Conservation (phyloP, 2,888 invertebrate genomes). For the Alsophila aescularia region DNA sequence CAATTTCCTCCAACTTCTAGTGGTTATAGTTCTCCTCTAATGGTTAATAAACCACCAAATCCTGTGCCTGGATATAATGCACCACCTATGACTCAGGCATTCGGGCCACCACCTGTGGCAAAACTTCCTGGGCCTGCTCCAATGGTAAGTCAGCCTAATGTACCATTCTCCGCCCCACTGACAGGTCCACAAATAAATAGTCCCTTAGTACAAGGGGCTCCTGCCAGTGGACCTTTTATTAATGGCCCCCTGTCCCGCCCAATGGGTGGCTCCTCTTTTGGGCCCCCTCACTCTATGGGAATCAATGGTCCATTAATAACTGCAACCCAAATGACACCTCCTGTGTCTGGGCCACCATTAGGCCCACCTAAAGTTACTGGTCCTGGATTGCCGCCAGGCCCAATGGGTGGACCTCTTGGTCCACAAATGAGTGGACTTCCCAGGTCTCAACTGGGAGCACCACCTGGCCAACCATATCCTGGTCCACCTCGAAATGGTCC, state of each 20-base stretch:
- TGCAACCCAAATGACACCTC: constrained; percentile 31
- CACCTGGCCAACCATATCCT: constrained; percentile 42
- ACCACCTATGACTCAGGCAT: constrained; percentile 23
- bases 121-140: constrained; percentile 29
- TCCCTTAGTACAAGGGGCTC: constrained; percentile 56
- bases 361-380: constrained; percentile 35
- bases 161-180: constrained; percentile 52
- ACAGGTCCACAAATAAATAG: constrained; percentile 58
- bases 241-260: constrained; percentile 32
- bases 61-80: constrained; percentile 22
- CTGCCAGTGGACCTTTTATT: constrained; percentile 38
- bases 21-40: constrained; percentile 44
- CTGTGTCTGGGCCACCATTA: constrained; percentile 34
- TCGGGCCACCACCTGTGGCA: constrained; percentile 34
- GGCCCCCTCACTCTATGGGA: constrained; percentile 41
- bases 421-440: constrained; percentile 34
- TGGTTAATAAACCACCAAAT: constrained; percentile 17
- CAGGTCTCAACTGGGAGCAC: constrained; percentile 32
- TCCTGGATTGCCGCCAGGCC: constrained; percentile 25
- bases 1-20: constrained; percentile 49
- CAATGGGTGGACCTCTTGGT: constrained; percentile 18
- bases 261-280: constrained; percentile 24
- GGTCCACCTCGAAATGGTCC: constrained; percentile 55
- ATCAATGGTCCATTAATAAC: constrained; percentile 52
- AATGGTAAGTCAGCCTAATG: constrained; percentile 54